A percentile compares a stretch with the other conserved stretches of the same genome.
Evolutionary conservation across 2,797 vertebrate species (phyloP).

Genomic region (Iguana delicatissima): DNA sequence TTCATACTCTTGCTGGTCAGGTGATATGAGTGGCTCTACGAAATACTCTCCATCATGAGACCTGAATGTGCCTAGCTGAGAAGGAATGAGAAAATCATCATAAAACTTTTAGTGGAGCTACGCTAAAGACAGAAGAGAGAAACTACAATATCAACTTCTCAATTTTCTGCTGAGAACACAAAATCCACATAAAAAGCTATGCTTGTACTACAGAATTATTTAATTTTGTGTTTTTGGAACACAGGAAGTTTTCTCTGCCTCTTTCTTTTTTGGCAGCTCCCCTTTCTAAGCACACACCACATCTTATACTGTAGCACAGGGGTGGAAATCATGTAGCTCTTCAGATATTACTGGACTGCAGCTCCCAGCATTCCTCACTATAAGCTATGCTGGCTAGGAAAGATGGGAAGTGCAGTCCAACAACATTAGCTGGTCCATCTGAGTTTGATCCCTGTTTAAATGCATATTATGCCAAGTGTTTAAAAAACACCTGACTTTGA

Average conservation of each 20-base stretch:
- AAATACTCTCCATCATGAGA: conserved; percentile 97
- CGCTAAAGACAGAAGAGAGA: not conserved
- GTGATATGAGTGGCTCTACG: conserved; percentile 92
- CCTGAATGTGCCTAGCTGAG: conserved; percentile 96
- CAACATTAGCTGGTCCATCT: no score
- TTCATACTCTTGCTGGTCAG: conserved; percentile 88
- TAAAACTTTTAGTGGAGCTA: not conserved
- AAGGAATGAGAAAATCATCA: conserved; percentile 63
- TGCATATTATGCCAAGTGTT: no score
- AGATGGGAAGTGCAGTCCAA: no score
- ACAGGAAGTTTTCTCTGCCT: not conserved
- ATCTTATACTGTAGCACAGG: not conserved
- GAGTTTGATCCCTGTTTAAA: no score
- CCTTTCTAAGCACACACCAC: not conserved
- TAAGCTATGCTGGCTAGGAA: no score
- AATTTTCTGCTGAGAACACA: not conserved
- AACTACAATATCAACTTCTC: not conserved
- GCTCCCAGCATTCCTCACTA: no score
- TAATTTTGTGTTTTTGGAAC: not conserved
- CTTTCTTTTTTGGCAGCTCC: not conserved
- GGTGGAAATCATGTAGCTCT: no score
- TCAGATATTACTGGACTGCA: no score
- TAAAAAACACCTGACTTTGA: not conserved
- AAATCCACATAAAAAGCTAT: not conserved
- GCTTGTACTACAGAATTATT: not conserved